These are phyloP conservation scores for Pocillopora grandis DNA, from an alignment of 92 coral and sea anemone species.

Conservation along the genomic window DNA sequence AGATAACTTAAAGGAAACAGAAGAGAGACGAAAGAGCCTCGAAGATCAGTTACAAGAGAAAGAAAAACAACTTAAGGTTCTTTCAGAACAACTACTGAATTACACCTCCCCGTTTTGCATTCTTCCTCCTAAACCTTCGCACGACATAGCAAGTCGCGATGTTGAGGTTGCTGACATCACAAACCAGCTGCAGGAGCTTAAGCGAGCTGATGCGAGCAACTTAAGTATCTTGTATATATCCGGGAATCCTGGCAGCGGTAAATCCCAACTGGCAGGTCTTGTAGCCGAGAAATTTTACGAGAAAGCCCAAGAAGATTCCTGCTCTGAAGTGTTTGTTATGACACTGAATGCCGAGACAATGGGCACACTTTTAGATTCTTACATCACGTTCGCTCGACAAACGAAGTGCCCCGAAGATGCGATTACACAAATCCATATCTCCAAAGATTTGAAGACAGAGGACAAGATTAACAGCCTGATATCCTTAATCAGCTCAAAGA, in stretches of 20 bases:
- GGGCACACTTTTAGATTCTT: not conserved
- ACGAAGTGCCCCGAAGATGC: not conserved
- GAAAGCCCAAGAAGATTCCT: not conserved
- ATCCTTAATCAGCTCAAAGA: not conserved
- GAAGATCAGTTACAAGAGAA: not conserved
- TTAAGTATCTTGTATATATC: not conserved
- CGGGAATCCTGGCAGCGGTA: not conserved
- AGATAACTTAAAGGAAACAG: not conserved
- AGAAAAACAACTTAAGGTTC: not conserved
- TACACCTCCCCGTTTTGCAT: not conserved
- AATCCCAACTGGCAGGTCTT: not conserved
- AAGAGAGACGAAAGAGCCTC: not conserved
- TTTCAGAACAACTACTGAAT: constrained; percentile 12
- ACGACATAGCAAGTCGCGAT: not conserved
- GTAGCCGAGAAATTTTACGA: not conserved
- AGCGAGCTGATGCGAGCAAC: not conserved
- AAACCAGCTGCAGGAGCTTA: not conserved
- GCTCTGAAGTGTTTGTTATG: not conserved
- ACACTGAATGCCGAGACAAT: not conserved
- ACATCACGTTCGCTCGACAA: not conserved
- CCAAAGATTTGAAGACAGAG: not conserved
- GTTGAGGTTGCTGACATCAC: not conserved
- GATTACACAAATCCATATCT: not conserved
- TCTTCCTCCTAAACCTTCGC: constrained; percentile 12
- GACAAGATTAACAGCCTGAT: not conserved